phyloP scores from a whole-genome alignment of 2,888 invertebrate species.

The Campoplex capitator region DNA sequence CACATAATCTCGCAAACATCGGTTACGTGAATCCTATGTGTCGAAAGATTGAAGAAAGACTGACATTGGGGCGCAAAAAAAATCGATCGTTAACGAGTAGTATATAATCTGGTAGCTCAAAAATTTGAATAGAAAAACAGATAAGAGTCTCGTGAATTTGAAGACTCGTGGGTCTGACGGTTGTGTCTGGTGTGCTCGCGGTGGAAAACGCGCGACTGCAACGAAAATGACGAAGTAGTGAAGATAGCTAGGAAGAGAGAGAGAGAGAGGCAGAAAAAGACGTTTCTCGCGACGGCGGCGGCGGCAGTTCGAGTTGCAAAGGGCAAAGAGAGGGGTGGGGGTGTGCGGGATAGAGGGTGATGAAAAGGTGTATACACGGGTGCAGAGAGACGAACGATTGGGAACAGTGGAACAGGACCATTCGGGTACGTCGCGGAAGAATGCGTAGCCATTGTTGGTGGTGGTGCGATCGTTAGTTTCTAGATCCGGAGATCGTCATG shows the following conservation, averaged over 20 bases:
- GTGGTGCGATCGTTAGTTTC: constrained; percentile 84
- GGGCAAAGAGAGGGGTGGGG: constrained; percentile 32
- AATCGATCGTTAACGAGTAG: constrained; percentile 31
- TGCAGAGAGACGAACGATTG: constrained; percentile 56
- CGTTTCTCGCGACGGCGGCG: constrained; percentile 55
- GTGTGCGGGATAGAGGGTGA: constrained; percentile 22
- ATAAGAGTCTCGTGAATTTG: not conserved
- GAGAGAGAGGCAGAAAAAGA: constrained; percentile 67
- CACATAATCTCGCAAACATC: constrained; percentile 54
- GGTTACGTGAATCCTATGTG: constrained; percentile 59
- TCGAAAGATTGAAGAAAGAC: constrained; percentile 13
- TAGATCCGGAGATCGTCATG: constrained; percentile 85
- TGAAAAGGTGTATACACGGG: constrained; percentile 45
- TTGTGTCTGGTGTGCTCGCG: constrained; percentile 44
- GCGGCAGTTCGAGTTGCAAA: constrained; percentile 59
- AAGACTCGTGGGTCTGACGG: constrained; percentile 23
- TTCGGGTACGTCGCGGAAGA: constrained; percentile 82
- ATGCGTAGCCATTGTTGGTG: constrained; percentile 85
- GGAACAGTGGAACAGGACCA: constrained; percentile 82
- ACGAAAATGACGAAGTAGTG: constrained; percentile 33
- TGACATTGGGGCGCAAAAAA: constrained; percentile 24
- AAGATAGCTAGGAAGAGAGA: constrained; percentile 60
- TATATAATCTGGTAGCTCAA: constrained; percentile 11
- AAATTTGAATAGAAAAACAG: constrained; percentile 6
- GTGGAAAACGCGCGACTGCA: constrained; percentile 46